These are phyloP conservation scores for Lutraria lutraria DNA, from an alignment of 2,888 invertebrate genomes.

Conservation along the genomic window DNA sequence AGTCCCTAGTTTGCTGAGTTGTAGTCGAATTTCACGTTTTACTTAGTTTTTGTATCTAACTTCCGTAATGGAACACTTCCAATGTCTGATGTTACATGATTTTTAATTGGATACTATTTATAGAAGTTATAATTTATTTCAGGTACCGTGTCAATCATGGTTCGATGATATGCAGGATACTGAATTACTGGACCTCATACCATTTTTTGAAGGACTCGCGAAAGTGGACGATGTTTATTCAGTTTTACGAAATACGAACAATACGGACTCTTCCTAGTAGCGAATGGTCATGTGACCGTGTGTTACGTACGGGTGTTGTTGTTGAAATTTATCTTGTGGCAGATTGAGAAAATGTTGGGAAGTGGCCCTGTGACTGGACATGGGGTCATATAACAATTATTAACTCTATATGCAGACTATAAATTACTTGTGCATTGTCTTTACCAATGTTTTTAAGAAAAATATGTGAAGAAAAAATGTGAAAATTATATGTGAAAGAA, in stretches of 20 bases:
- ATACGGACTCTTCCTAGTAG: slow-evolving; percentile 75
- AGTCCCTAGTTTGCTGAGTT: too few species aligned
- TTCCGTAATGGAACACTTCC: too few species aligned
- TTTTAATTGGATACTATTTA: neutral
- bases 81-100: neutral
- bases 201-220: slow-evolving; percentile 98
- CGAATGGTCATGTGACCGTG: slow-evolving; percentile 17
- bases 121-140: slow-evolving; percentile 62
- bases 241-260: slow-evolving; percentile 79
- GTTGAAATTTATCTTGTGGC: slow-evolving; percentile 1
- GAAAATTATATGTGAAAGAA: slow-evolving; percentile 14
- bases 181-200: slow-evolving; percentile 98
- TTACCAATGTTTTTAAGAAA: slow-evolving; percentile 9
- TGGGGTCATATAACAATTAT: slow-evolving; percentile 1
- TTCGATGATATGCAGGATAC: slow-evolving; percentile 99
- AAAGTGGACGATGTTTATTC: slow-evolving; percentile 96
- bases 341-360: neutral
- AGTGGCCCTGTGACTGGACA: neutral
- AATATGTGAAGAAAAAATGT: neutral
- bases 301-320: slow-evolving; percentile 45
- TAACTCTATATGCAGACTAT: slow-evolving; percentile 21
- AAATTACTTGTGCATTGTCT: slow-evolving; percentile 15
- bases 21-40: too few species aligned
- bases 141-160: slow-evolving; percentile 99
- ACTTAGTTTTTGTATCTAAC: too few species aligned